Base-by-base conservation (phyloP, 2,113 vertebrate genomes). In the Cyrtonyx montezumae region DNA sequence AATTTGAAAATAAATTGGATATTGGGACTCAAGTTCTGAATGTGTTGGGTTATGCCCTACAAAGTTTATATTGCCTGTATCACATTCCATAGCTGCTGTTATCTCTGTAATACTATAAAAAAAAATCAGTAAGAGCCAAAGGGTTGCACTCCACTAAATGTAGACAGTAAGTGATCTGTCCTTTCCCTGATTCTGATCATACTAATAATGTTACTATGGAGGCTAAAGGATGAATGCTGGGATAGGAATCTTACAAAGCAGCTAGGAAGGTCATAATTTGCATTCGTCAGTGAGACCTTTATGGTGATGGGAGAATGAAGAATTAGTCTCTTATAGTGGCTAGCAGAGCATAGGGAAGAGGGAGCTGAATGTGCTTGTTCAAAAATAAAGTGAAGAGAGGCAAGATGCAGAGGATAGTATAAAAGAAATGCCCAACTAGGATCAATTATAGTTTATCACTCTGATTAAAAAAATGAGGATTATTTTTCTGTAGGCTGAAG, bases 261-360 rank as follows among this genome's bases (percentile, higher is more conserved):
- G 55, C 79, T 88, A 66, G 89, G 91, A 92, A 83, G 84, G 79
- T 58, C 8, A 0, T 55, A 77, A 91, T 96, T 94, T 92, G 87
- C 94, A 95, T 95, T 81, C 51, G 58, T 91, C 87, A 80, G 28
- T 34, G 91, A 92, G 89, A 94, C 84, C 87, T 94, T 93, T 84
- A 69, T 84, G 80, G 42, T 63, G 91, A 70, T 36, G 63, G 37
- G 59, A 92, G 79, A 89, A 74, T 58, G 81, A 94, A 84, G 87
- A 91, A 82, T 93, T 76, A 84, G 59, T 77, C 28, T 92, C 71
- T 92, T 11, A 0, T 74, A 77, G 46, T 9, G 58, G 61, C 32
- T 82, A 69, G 87, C 71, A 85, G 73, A 92, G 92, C 80, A 71
- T 86, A 65, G 81, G 94, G 91, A 96, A 77, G 51, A 74, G 63